These are phyloP conservation scores for Papilio dardanus DNA, from an alignment of 1,140 invertebrate genomes.

Conservation along the genomic window DNA sequence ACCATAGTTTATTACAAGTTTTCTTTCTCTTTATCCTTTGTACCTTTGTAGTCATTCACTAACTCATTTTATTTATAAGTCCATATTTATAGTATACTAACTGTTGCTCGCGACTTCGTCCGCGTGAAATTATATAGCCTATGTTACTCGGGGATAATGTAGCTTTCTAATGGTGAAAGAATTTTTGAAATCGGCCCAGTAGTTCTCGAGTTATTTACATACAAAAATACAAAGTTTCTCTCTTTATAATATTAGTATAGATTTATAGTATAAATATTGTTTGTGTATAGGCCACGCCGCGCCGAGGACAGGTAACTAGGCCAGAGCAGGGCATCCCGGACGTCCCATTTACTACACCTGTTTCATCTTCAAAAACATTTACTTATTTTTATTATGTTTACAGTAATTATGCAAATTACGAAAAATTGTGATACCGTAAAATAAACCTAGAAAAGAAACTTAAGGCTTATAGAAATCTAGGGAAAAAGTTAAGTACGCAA, in stretches of 20 bases:
- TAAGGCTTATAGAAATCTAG: too few species aligned
- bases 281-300: background rate
- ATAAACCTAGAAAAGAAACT: too few species aligned
- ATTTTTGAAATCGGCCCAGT: too few species aligned
- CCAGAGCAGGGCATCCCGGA: background rate
- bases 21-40: background rate
- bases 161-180: too few species aligned
- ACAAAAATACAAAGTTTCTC: too few species aligned
- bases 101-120: too few species aligned
- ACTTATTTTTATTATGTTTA: background rate
- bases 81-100: background rate
- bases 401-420: background rate
- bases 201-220: too few species aligned
- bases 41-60: background rate
- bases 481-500: too few species aligned
- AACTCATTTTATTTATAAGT: background rate
- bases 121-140: too few species aligned
- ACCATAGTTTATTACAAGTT: background rate
- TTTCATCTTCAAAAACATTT: background rate
- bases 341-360: constrained; percentile 5
- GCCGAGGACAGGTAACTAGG: constrained; percentile 5
- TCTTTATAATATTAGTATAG: too few species aligned
- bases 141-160: too few species aligned
- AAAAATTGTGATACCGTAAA: too few species aligned
- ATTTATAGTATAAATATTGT: constrained; percentile 3